Base-by-base conservation (phyloP, 2,797 vertebrate genomes). In the Sebastes umbrosus region DNA sequence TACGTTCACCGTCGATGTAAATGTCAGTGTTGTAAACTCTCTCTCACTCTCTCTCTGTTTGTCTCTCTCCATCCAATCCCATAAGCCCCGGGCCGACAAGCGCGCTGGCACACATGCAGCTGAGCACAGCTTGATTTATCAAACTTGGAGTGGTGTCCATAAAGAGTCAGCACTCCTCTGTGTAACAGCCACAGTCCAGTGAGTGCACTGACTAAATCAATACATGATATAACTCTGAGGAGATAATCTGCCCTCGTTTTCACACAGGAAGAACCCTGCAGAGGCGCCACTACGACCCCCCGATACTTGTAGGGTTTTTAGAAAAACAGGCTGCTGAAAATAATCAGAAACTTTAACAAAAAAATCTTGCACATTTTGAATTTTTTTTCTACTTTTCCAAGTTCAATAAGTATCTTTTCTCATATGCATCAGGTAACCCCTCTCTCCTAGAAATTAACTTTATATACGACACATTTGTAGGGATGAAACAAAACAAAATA, bases 71-170 rank as follows among this genome's bases (percentile, higher is more conserved):
- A 13, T 75, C 59, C 78, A 82, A 84, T 89, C 90, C 90, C 79
- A 87, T 88, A 87, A 91, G 63, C 83, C 83, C 59, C 43, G 8
- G 75, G 60, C 60, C 18, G 31, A 7, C 60, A 25, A 81, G 74
- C 67, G 18, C 34, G 77, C 69, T 91, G 89, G 87, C 89, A 79
- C 81, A 46, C 75, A 76, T 57, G 84, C 79, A 83, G 90, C 90
- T 89, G 90, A 90, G 87, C 69, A 2, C 80, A 89, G 90, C 90
- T 81, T 63, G 73, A 80, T 78, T 86, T 8, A 69, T 79, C 87
- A 67, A 11, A 79, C 79, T 73, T 18, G 64, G 89, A 83, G 36
- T 22, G 43, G 18, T 29, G 88, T 88, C 81, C 86, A 72, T 66
- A 70, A 75, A 77, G 84, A 89, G 82, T 87, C 87, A 84, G 85